These are phyloP conservation scores for Stegostoma tigrinum DNA, from an alignment of 2,113 vertebrate species.

Conservation along the genomic window DNA sequence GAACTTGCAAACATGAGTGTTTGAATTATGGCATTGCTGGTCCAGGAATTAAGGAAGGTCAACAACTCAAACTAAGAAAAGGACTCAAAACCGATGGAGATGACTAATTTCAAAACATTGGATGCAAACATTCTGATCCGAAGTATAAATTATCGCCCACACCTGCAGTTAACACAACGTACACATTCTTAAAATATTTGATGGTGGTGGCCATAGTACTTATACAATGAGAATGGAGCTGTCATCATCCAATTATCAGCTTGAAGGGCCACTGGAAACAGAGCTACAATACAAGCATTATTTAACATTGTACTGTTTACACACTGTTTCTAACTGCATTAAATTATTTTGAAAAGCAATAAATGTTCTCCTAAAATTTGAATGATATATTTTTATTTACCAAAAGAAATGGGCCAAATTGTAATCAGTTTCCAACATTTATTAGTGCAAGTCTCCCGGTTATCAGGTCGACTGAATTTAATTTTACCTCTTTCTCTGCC, in stretches of 20 bases:
- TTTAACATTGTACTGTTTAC: neutral
- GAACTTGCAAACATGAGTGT: neutral
- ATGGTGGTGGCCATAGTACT: neutral
- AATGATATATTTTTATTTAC: too few relatives aligned
- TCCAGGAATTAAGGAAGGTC: neutral
- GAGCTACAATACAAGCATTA: neutral
- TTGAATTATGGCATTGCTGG: neutral
- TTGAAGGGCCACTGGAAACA: neutral
- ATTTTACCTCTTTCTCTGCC: neutral
- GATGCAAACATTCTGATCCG: neutral
- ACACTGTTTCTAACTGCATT: neutral
- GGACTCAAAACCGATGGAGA: neutral
- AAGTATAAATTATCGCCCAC: neutral
- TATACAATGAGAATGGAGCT: neutral
- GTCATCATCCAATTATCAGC: neutral
- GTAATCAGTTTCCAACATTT: neutral
- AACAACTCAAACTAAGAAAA: neutral
- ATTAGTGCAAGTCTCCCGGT: neutral
- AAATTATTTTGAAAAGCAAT: neutral
- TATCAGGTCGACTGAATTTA: neutral
- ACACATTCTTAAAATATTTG: neutral
- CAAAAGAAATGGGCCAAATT: neutral
- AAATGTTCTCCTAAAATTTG: neutral
- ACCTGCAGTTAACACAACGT: neutral
- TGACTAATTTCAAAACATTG: neutral